Evolutionary conservation across 2,888 invertebrate species (phyloP), one percentile per base, ranked within the genome.

Genomic region (Entomobrya multifasciata): DNA sequence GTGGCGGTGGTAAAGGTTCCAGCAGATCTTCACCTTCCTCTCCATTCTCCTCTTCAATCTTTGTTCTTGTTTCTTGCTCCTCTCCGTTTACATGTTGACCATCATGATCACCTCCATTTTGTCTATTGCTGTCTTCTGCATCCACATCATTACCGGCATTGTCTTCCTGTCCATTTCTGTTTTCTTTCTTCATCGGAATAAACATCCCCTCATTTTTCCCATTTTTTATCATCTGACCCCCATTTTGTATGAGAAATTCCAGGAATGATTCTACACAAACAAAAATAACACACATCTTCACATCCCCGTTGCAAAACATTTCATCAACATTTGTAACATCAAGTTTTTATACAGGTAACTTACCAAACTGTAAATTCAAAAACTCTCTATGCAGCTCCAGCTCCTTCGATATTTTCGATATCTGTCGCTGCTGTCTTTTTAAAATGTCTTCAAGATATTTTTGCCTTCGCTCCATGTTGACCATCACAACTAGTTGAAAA

Each of bases 291-390:
- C 41, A 3, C 17, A 47, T n/a, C 20, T 17, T 65, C 2, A 44
- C 2, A 57, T 72, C 10, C 17, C 77, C 41, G 22, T n/a, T 41
- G 44, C 44, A 25, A 3, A 25, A 22, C 15, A 4, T n/a, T n/a
- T n/a, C n/a, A n/a, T n/a, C n/a, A n/a, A n/a, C n/a, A n/a, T n/a
- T n/a, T n/a, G n/a, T n/a, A n/a, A n/a, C n/a, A n/a, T n/a, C n/a
- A n/a, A n/a, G n/a, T n/a, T n/a, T n/a, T n/a, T n/a, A n/a, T n/a
- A n/a, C n/a, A n/a, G n/a, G n/a, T n/a, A n/a, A 67, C 88, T 88
- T 81, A 88, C 88, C 88, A 87, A 87, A 88, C 70, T 87, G 86
- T 22, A 86, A n/a, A 76, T 87, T 79, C 8, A 88, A 52, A 82
- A 88, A 88, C 27, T 88, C 88, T 22, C 88, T 57, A 62, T 88